Percentiles rank a stretch among this genome's conserved stretches.
phyloP scores from a whole-genome alignment of 2,888 invertebrate genomes.

The Lamproptera curius region DNA sequence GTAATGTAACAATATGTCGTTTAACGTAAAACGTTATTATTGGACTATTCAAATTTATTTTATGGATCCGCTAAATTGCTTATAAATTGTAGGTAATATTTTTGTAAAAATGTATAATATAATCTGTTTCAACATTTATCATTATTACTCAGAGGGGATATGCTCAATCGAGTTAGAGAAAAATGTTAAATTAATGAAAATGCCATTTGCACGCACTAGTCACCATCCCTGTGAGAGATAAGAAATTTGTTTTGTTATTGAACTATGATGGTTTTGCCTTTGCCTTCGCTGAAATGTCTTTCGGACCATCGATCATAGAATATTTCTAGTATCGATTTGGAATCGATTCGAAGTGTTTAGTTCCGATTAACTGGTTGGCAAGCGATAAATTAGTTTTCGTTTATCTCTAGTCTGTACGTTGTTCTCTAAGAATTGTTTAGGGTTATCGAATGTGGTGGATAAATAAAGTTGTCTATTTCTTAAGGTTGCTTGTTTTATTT shows the following conservation, averaged over 20 bases:
- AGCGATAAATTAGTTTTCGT: neutral
- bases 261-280: slow-evolving; percentile 10
- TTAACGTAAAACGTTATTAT: neutral
- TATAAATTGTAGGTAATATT: neutral
- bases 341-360: too few species aligned
- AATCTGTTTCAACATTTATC: too few species aligned
- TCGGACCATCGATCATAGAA: slow-evolving; percentile 5
- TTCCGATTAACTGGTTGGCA: too few species aligned
- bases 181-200: too few species aligned
- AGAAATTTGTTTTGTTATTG: slow-evolving; percentile 16
- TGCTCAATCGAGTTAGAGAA: too few species aligned
- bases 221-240: slow-evolving; percentile 6
- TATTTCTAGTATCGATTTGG: too few species aligned
- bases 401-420: slow-evolving; percentile 20
- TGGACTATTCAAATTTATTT: neutral
- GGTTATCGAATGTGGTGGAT: slow-evolving; percentile 14
- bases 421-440: slow-evolving; percentile 18
- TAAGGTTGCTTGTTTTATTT: slow-evolving; percentile 11
- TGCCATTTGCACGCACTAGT: slow-evolving; percentile 15
- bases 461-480: slow-evolving; percentile 15
- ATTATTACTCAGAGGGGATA: too few species aligned
- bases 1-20: neutral
- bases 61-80: neutral
- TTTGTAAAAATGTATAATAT: neutral
- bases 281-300: neutral